phyloP scores from a whole-genome alignment of 2,113 vertebrate species.

The Phoxinus phoxinus region DNA sequence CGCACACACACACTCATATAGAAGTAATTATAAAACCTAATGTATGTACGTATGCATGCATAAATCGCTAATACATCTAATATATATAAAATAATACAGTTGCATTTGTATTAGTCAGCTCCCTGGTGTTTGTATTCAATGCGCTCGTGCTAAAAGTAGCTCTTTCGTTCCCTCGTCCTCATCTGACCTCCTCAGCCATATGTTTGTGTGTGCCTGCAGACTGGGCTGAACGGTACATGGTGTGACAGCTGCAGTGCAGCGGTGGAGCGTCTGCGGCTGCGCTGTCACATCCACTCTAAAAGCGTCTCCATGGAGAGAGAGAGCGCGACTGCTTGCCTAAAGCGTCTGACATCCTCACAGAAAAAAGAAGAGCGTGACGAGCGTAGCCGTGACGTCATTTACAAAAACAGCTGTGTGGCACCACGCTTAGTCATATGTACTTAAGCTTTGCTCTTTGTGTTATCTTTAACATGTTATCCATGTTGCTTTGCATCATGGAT shows the following conservation, averaged over 20 bases:
- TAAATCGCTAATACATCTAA: background rate
- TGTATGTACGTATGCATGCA: background rate
- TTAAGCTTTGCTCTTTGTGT: background rate
- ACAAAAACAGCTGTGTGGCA: background rate
- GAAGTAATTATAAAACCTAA: background rate
- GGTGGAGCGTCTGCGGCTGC: slow-evolving; percentile 37
- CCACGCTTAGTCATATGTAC: background rate
- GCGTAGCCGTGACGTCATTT: background rate
- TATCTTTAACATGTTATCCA: background rate
- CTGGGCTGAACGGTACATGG: slow-evolving; percentile 35
- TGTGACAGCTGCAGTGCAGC: slow-evolving; percentile 20
- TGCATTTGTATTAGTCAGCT: background rate
- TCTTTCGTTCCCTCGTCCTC: slow-evolving; percentile 64
- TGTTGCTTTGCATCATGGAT: background rate
- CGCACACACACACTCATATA: too few species aligned
- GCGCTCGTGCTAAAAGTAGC: slow-evolving; percentile 30
- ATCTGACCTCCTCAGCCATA: slow-evolving; percentile 67
- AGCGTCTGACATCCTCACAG: background rate
- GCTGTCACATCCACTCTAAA: slow-evolving; percentile 24
- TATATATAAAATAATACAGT: background rate
- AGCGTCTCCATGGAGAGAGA: slow-evolving; percentile 27
- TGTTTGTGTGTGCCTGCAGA: slow-evolving; percentile 54
- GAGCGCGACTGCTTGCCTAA: background rate
- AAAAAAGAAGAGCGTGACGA: background rate
- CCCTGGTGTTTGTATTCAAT: slow-evolving; percentile 13